These are phyloP conservation scores for Synchiropus splendidus DNA, from an alignment of 2,113 vertebrate genomes.

Conservation along the genomic window DNA sequence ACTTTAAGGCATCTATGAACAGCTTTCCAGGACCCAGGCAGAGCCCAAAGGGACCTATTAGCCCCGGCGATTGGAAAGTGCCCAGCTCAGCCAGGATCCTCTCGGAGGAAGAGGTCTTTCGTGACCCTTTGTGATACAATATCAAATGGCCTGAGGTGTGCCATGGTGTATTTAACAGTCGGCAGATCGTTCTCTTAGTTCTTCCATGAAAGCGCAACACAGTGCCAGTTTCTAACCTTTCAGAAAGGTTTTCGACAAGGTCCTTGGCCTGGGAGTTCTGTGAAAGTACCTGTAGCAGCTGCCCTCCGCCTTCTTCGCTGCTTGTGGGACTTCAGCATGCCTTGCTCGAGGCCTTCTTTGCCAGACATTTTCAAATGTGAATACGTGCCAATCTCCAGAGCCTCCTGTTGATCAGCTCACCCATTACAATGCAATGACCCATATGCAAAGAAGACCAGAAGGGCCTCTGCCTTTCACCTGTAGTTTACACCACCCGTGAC, in stretches of 20 bases:
- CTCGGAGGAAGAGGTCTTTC: constrained; percentile 58
- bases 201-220: constrained; percentile 42
- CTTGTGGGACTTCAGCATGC: constrained; percentile 31
- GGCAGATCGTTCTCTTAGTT: constrained; percentile 36
- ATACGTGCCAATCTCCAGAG: constrained; percentile 53
- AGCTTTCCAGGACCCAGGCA: constrained; percentile 37
- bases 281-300: constrained; percentile 39
- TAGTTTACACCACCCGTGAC: constrained; percentile 16
- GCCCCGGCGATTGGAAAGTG: constrained; percentile 81
- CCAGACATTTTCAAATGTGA: constrained; percentile 45
- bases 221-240: constrained; percentile 21
- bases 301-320: constrained; percentile 37
- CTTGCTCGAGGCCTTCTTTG: constrained; percentile 32
- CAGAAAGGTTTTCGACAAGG: constrained; percentile 13
- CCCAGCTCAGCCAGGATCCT: constrained; percentile 71
- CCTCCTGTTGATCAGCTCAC: constrained; percentile 38
- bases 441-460: constrained; percentile 61
- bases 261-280: constrained; percentile 21
- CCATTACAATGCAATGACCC: constrained; percentile 56
- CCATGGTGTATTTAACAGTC: constrained; percentile 22
- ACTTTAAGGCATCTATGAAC: constrained; percentile 18
- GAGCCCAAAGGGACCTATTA: constrained; percentile 61
- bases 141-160: constrained; percentile 19
- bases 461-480: constrained; percentile 30
- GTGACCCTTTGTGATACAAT: constrained; percentile 47